Percentiles rank a stretch among this genome's conserved stretches.
Evolutionary conservation across 2,888 invertebrate species (phyloP).

Genomic region (Chydorus sphaericus): DNA sequence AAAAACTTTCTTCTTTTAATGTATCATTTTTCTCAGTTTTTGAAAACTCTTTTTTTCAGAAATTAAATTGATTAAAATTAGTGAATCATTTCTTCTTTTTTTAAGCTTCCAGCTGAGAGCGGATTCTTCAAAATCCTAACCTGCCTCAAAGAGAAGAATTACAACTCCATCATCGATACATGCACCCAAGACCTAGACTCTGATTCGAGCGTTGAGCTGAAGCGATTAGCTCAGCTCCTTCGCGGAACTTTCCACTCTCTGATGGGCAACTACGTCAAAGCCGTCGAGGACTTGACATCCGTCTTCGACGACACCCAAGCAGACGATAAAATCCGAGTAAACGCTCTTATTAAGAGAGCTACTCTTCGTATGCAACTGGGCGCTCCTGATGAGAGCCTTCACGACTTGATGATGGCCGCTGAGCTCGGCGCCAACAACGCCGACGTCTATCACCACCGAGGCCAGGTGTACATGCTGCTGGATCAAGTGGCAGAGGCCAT

Average conservation of each 20-base stretch:
- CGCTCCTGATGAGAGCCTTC: constrained; percentile 36
- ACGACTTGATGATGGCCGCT: constrained; percentile 12
- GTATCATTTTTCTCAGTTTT: not conserved
- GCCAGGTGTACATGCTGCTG: constrained; percentile 58
- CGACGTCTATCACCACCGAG: constrained; percentile 85
- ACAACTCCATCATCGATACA: constrained; percentile 57
- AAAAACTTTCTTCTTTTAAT: not conserved
- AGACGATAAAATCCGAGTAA: constrained; percentile 50
- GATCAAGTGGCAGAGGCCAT: constrained; percentile 69
- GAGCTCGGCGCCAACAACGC: constrained; percentile 59
- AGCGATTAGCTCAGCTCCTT: constrained; percentile 46
- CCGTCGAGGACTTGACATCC: constrained; percentile 52
- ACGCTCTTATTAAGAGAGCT: constrained; percentile 77
- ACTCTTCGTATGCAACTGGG: constrained; percentile 68
- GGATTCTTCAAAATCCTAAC: too few species aligned
- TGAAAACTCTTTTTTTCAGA: too few species aligned
- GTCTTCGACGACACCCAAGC: constrained; percentile 50
- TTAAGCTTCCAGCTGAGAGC: not conserved
- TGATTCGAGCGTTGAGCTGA: not conserved
- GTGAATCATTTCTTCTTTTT: too few species aligned
- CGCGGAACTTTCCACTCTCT: constrained; percentile 71
- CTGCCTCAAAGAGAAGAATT: constrained; percentile 52
- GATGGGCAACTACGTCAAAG: constrained; percentile 55
- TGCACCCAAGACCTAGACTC: constrained; percentile 51
- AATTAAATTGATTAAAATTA: too few species aligned